Evolutionary conservation across 2,797 vertebrate species (phyloP), one percentile per base, ranked within the genome.

Genomic region (Lagodon rhomboides): DNA sequence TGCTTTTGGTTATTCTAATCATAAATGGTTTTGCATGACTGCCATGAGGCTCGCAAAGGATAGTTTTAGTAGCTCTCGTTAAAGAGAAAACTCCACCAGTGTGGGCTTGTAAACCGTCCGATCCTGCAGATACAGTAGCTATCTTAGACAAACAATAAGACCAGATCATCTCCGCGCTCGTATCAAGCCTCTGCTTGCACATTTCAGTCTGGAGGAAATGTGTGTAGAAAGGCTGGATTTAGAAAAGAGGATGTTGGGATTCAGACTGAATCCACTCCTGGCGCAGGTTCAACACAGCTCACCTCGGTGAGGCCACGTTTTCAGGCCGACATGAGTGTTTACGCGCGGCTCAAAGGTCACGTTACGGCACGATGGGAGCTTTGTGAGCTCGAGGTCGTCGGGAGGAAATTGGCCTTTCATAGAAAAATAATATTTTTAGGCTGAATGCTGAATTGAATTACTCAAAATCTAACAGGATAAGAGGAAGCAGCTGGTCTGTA

Each of bases 401-500:
- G 25, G 56, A 55, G 77, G 61, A 77, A 76, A 62, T 25, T 11
- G 47, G 23, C 56, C 15, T 70, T 75, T 79, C 27, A 63, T 58
- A 13, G 55, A 51, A 60, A 15, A 70, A 74, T 44, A 73, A 62
- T 62, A 70, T 7, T 60, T 84, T 70, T 81, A 50, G 4, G 3
- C 68, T 50, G 30, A 49, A 62, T 56, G 11, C 6, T 22, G 38
- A 79, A 77, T 78, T 67, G 38, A 82, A 74, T 77, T 20, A 76
- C 23, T 74, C 6, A 4, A 70, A 75, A 68, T 55, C n/a, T 64
- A 63, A 83, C 62, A 67, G 51, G 60, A 85, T 71, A 22, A 79
- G 44, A 56, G 77, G 69, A 87, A 75, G 59, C 79, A 90, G 80
- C 84, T 79, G 47, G 68, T 38, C 68, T 44, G 23, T 27, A 80